Base-by-base conservation (phyloP, 2,797 vertebrate genomes). In the Muscicapa striata region DNA sequence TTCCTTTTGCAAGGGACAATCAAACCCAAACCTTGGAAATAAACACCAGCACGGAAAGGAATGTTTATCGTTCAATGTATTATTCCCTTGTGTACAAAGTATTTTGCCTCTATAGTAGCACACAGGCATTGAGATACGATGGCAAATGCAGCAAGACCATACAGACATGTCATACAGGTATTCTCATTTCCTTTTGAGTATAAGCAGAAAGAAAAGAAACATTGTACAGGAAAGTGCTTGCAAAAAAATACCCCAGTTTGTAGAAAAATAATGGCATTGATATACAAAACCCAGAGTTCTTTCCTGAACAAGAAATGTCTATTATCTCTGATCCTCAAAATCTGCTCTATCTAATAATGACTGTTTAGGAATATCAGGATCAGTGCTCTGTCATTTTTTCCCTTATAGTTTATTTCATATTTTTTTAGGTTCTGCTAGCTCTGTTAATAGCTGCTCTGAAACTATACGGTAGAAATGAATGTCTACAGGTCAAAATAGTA, bases 171-270 rank as follows among this genome's bases (percentile, higher is more conserved):
- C 55, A 87, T 87, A 83, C 2, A 40, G 59, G 75, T 89, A 74
- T 84, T 90, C 89, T 95, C 16, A 76, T 91, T 94, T 95, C 82
- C 75, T 94, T 95, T 94, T 79, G 49, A 89, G 72, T 75, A 88
- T 34, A 91, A 88, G 52, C 84, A 94, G 93, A 94, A 92, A 97
- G 88, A 91, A 96, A 95, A 84, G 88, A 92, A 94, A 95, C 86
- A 88, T 85, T 91, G 74, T 91, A 97, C 88, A 94, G 95, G 85
- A 96, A 97, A 96, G 96, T 96, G 95, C 96, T 96, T 90, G 86
- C 88, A 94, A 95, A 94, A 92, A 92, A 87, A 67, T 17, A 2
- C 26, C 92, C 17, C 90, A 89, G 84, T 94, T 95, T 94, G 79
- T 94, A 94, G 94, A 95, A 94, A 95, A 96, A 96, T 84, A 96